Base-by-base conservation (phyloP, 2,888 invertebrate species). In the Epinotia ramella region DNA sequence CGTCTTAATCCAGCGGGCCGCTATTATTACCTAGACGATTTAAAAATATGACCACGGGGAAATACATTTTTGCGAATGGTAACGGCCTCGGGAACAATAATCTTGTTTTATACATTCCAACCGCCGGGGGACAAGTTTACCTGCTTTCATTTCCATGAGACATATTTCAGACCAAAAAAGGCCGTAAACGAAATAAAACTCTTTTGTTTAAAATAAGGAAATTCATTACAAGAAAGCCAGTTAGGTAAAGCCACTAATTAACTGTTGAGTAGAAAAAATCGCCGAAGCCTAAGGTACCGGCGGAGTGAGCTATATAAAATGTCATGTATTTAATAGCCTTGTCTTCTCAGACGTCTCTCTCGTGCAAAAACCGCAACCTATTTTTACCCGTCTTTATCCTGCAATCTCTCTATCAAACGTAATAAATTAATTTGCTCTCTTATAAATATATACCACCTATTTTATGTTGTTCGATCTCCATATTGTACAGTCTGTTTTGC, bases 11-110 rank as follows among this genome's bases (percentile, higher is more conserved):
- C 12, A 13, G 40, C 28, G 33, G 33, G n/a, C 28, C 44, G 11
- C 18, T 28, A n/a, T 60, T 66, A 66, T 62, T 62, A n/a, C n/a
- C n/a, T n/a, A 33, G 7, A 60, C 24, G 28, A 33, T 62, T 72
- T 67, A 13, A 66, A 71, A 76, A 72, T 63, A 75, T 49, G 74
- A 65, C 76, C 46, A 56, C 46, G 46, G 67, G 76, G 76, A 75
- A 71, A 75, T 71, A 62, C 28, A 60, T 70, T 74, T 66, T 53
- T 60, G 53, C 57, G 44, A 60, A 71, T 76, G 66, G 66, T n/a
- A n/a, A n/a, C 66, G 62, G 71, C 66, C 71, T 53, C 16, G 18
- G 62, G 66, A 60, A 67, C 66, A 53, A 76, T 76, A 71, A 72
- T 67, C 71, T 72, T 76, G 56, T 72, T 67, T 75, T 67, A 62